Conservation (phyloP, 2,888 invertebrate genomes). For the Tanytarsus gracilentus region DNA sequence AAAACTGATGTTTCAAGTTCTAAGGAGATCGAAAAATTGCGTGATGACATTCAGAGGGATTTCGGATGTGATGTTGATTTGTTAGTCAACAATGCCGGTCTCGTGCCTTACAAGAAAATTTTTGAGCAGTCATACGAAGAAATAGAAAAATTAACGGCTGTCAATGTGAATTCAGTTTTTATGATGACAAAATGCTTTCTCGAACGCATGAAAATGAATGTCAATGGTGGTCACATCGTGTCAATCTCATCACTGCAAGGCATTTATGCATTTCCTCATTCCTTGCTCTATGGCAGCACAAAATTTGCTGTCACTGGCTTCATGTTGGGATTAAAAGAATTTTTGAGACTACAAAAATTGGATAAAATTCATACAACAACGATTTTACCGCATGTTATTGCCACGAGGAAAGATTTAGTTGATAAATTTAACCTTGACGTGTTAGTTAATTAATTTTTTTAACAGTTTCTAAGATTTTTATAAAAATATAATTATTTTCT, state of each 20-base stretch:
- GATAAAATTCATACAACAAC: conserved; percentile 14
- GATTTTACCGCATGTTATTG: conserved; percentile 16
- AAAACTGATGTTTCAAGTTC: background rate
- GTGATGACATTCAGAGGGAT: background rate
- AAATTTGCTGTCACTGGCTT: conserved; percentile 25
- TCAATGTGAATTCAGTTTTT: background rate
- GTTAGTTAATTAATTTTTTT: background rate
- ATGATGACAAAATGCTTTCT: background rate
- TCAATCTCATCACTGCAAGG: conserved; percentile 13
- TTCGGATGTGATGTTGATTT: background rate
- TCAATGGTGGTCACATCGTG: background rate
- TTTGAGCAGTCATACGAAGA: background rate
- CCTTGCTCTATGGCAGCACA: background rate
- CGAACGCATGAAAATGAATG: background rate
- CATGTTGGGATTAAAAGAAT: conserved; percentile 12
- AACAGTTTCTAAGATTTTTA: background rate
- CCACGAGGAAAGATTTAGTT: background rate
- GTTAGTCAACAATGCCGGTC: background rate
- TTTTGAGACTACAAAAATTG: background rate
- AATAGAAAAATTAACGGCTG: background rate
- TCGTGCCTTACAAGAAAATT: background rate
- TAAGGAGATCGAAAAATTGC: background rate
- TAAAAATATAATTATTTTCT: background rate
- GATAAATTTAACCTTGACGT: background rate
- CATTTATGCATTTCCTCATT: background rate